Evolutionary conservation across 2,797 vertebrate species (phyloP), one percentile per base, ranked within the genome.

Genomic region (Anableps anableps): DNA sequence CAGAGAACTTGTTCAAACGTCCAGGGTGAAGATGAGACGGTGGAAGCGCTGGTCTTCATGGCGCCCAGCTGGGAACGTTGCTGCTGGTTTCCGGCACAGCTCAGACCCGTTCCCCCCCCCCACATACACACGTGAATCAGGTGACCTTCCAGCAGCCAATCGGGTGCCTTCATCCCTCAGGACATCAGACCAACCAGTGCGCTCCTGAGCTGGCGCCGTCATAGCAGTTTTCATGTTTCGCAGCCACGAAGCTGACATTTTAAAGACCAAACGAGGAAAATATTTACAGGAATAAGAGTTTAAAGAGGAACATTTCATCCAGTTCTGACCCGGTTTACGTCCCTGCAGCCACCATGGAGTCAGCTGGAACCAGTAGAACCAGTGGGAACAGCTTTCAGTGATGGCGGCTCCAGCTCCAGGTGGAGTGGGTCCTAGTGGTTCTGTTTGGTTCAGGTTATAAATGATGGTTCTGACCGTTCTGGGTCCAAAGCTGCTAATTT

Each of bases 141-240:
- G 64, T 0, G 36, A 38, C 29, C 64, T 5, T 87, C 87, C 36
- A 23, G 88, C 82, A n/a, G 17, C 76, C 64, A 62, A 76, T 50
- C 48, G 62, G 78, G 53, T 8, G 73, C 84, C 83, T 17, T 84
- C 87, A 84, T 79, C 5, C 0, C 0, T 80, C 76, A 17, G 29
- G 79, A 75, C 53, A 58, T 1, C 5, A 26, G 2, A n/a, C n/a
- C n/a, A 45, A 36, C 26, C 36, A 26, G 6, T 1, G 72, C 47
- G 14, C 16, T 47, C 2, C 7, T 53, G 21, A 53, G 50, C 50
- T 26, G 51, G 23, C n/a, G n/a, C n/a, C n/a, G n/a, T n/a, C n/a
- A n/a, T n/a, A n/a, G n/a, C n/a, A n/a, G n/a, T n/a, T n/a, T n/a
- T n/a, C n/a, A n/a, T n/a, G 53, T 55, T 60, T 55, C 74, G 41